Evolutionary conservation across 2,888 invertebrate genomes (phyloP).

Genomic region (Operophtera brumata): DNA sequence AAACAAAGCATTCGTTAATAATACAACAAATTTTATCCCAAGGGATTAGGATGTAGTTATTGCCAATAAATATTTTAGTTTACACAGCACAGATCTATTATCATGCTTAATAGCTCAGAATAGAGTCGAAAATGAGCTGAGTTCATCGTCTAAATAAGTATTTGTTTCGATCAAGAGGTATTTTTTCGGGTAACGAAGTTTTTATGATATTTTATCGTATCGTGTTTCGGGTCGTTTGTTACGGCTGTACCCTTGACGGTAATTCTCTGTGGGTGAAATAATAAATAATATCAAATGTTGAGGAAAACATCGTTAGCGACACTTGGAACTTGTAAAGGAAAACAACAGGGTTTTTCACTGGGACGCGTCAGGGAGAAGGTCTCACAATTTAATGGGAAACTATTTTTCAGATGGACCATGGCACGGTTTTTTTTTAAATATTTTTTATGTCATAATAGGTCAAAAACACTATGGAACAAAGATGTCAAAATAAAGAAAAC

Average conservation of each 20-base stretch:
- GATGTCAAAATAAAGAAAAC: no score
- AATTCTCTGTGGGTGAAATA: conserved; percentile 18
- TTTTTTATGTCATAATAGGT: no score
- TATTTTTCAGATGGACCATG: no score
- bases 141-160: conserved; percentile 5
- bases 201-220: conserved; percentile 29
- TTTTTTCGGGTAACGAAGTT: conserved; percentile 29
- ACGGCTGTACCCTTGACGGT: conserved; percentile 17
- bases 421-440: no score
- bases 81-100: not conserved
- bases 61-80: conserved; percentile 16
- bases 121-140: conserved; percentile 12
- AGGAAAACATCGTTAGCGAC: conserved; percentile 11
- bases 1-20: not conserved
- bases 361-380: not conserved
- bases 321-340: not conserved
- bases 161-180: conserved; percentile 23
- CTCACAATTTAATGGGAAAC: not conserved
- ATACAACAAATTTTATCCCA: conserved; percentile 6
- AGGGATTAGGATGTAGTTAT: conserved; percentile 26
- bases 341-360: not conserved
- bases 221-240: conserved; percentile 21
- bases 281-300: conserved; percentile 13
- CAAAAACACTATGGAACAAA: no score
- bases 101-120: not conserved